Evolutionary conservation across 2,797 vertebrate species (phyloP), one percentile per base, ranked within the genome.

Genomic region (Siniperca undulata): DNA sequence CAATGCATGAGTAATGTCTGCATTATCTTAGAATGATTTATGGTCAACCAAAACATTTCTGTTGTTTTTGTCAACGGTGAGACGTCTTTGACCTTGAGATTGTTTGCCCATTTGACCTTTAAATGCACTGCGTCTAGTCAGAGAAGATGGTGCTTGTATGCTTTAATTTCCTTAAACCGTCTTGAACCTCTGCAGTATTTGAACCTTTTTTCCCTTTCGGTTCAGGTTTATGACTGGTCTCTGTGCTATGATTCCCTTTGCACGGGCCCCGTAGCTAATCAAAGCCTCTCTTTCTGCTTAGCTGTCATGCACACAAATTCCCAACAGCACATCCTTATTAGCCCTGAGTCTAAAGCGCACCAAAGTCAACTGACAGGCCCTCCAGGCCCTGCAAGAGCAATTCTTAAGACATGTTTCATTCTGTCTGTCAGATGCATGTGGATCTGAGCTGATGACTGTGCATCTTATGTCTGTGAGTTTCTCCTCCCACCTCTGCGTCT

Each of bases 301-400:
- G 89, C 92, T 91, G 87, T 90, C 91, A 92, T 84, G 82, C 85
- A 89, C 85, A 88, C 81, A 91, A 87, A 91, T 91, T 94, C 89
- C 90, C 91, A 90, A 81, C 87, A 90, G 91, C 89, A 88, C 92
- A 91, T 93, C 83, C 91, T 91, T 90, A 95, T 94, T 95, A 94
- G 92, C 93, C 91, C 80, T 3, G 89, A 89, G 91, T 93, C 90
- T 88, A 91, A 93, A 89, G 86, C 62, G 7, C 86, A 88, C 86
- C 77, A 82, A 90, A 93, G 90, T 90, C 91, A 85, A 74, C 86
- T 89, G 91, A 91, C 90, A 92, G 80, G 70, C 71, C 84, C 82
- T 85, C 42, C 88, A 88, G 86, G 77, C 80, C 67, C 74, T 65
- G 67, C 84, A 76, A 82, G 80, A 86, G 85, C 74, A 60, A 30